Conservation (phyloP, 2,888 invertebrate genomes). For the Rhodophaea formosa region DNA sequence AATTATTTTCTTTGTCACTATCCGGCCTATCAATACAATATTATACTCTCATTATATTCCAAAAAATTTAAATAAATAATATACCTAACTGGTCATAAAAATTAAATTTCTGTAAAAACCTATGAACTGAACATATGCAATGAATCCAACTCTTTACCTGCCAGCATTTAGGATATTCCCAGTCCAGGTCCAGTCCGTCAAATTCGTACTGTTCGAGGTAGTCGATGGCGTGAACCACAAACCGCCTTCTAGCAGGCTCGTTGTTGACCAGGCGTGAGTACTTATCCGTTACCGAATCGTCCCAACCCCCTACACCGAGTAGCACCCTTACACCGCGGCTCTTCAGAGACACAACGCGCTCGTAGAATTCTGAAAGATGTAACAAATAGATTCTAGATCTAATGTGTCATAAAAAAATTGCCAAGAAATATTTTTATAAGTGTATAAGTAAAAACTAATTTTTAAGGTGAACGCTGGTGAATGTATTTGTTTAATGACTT, state of each 20-base stretch:
- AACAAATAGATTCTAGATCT: not conserved
- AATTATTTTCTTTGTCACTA: not conserved
- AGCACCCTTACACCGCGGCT: conserved; percentile 88
- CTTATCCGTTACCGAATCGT: conserved; percentile 94
- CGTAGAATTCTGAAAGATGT: conserved; percentile 87
- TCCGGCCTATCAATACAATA: too few species aligned
- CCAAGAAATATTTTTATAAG: too few species aligned
- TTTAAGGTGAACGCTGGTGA: too few species aligned
- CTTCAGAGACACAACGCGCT: conserved; percentile 89
- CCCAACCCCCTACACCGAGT: conserved; percentile 97
- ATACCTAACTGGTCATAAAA: too few species aligned
- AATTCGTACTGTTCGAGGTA: conserved; percentile 91
- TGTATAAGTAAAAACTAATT: too few species aligned
- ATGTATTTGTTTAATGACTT: too few species aligned
- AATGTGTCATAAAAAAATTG: too few species aligned
- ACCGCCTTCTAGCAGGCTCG: conserved; percentile 85
- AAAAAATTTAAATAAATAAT: too few species aligned
- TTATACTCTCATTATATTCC: too few species aligned
- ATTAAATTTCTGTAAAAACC: too few species aligned
- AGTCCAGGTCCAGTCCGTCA: conserved; percentile 95
- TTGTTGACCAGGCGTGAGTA: conserved; percentile 91
- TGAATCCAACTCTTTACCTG: conserved; percentile 75
- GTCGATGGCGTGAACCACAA: conserved; percentile 87
- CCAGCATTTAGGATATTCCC: conserved; percentile 97
- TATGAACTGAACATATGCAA: too few species aligned